Percentiles rank a stretch among this genome's conserved stretches.
phyloP scores from a whole-genome alignment of 2,113 vertebrate genomes.

The Cynopterus brachyotis region DNA sequence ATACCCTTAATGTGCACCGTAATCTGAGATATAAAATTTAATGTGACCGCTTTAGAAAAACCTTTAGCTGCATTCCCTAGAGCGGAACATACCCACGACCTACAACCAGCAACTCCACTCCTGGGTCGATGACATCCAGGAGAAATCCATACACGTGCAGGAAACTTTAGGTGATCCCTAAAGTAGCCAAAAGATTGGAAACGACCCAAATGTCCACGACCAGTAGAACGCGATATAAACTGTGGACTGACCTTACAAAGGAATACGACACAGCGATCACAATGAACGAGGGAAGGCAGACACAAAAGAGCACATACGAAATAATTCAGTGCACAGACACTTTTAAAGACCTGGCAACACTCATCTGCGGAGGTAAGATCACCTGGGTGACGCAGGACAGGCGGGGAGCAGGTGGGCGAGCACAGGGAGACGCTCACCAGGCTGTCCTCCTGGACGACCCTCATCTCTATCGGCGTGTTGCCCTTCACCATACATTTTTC shows the following conservation, averaged over 20 bases:
- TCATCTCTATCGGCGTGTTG: background rate
- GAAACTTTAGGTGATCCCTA: background rate
- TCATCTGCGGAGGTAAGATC: background rate
- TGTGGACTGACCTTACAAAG: background rate
- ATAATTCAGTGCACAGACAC: background rate
- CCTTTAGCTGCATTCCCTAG: background rate
- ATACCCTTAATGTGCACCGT: background rate
- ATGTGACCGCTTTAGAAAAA: background rate
- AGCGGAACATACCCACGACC: background rate
- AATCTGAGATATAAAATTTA: background rate
- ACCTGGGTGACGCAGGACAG: background rate
- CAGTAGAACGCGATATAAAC: background rate
- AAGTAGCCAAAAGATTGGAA: background rate
- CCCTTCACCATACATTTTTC: background rate
- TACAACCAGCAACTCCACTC: background rate
- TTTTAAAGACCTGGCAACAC: background rate
- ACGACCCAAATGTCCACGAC: background rate
- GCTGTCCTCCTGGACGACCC: background rate
- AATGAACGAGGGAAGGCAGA: slow-evolving; percentile 14
- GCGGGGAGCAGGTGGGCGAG: background rate
- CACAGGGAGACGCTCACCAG: background rate
- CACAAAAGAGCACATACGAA: background rate
- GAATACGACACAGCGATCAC: background rate
- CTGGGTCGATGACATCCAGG: background rate
- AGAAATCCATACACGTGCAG: background rate